Evolutionary conservation across 1,140 invertebrate species (phyloP).

Genomic region (Prorops nasuta): DNA sequence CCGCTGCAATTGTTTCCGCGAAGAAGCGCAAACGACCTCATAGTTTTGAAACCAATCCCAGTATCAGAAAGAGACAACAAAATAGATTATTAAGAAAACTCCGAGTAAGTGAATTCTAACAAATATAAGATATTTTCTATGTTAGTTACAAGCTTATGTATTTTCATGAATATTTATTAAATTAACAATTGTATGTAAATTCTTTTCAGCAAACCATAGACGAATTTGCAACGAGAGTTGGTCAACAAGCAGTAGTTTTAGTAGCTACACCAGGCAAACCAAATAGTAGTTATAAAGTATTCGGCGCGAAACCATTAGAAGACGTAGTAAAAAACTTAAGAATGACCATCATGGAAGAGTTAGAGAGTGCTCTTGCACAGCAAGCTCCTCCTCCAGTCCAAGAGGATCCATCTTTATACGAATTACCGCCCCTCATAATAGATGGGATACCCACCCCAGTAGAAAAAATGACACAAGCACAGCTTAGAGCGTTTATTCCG

Average conservation of each 20-base stretch:
- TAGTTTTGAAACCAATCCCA: slow-evolving; percentile 97
- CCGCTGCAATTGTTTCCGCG: slow-evolving; percentile 92
- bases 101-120: slow-evolving; percentile 62
- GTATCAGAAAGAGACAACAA: slow-evolving; percentile 93
- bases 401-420: slow-evolving; percentile 90
- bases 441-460: slow-evolving; percentile 97
- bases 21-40: slow-evolving; percentile 94
- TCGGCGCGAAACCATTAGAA: slow-evolving; percentile 94
- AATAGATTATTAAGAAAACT: slow-evolving; percentile 88
- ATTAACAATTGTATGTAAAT: no score
- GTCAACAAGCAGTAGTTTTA: slow-evolving; percentile 95
- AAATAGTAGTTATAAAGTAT: slow-evolving; percentile 93
- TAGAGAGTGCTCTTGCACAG: slow-evolving; percentile 88
- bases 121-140: slow-evolving; percentile 13
- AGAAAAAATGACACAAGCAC: slow-evolving; percentile 98
- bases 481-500: slow-evolving; percentile 93
- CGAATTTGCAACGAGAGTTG: slow-evolving; percentile 94
- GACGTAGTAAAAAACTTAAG: slow-evolving; percentile 91
- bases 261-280: slow-evolving; percentile 96
- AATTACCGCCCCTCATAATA: slow-evolving; percentile 92
- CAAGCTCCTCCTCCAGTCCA: slow-evolving; percentile 89
- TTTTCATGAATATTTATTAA: slow-evolving; percentile 4
- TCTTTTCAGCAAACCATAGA: slow-evolving; percentile 85
- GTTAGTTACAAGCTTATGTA: slow-evolving; percentile 7
- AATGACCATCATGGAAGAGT: slow-evolving; percentile 89